A percentile compares a stretch with the other conserved stretches of the same genome.
phyloP scores from a whole-genome alignment of 2,113 vertebrate genomes.

The Phoenicopterus ruber region DNA sequence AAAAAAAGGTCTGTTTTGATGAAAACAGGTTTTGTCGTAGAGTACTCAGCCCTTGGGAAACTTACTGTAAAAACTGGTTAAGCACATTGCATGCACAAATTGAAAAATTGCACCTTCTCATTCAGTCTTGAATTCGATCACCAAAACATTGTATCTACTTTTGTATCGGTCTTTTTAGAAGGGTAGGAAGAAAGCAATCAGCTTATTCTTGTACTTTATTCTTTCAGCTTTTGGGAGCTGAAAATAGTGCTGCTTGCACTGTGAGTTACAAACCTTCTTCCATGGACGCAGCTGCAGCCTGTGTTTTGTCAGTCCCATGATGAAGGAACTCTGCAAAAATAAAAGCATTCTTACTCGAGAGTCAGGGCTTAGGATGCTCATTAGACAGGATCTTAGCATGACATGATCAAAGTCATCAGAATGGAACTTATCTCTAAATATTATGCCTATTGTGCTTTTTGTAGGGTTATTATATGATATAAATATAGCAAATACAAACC shows the following conservation, averaged over 20 bases:
- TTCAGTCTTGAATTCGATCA: background rate
- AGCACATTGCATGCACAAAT: background rate
- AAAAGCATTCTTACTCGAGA: background rate
- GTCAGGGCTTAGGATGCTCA: background rate
- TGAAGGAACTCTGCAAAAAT: constrained; percentile 21
- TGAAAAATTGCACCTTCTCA: background rate
- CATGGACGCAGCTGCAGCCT: background rate
- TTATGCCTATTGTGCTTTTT: background rate
- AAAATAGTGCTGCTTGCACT: background rate
- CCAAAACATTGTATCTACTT: background rate
- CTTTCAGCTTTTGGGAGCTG: background rate
- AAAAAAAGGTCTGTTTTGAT: background rate
- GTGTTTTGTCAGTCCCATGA: background rate
- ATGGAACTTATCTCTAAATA: background rate
- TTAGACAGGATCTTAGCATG: background rate
- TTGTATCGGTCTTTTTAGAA: background rate
- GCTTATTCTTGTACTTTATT: background rate
- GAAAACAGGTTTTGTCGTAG: background rate
- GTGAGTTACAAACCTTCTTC: constrained; percentile 45
- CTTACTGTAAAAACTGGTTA: background rate
- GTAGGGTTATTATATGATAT: background rate
- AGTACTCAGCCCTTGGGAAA: background rate
- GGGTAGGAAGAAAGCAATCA: background rate
- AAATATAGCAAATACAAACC: background rate
- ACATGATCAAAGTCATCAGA: background rate